These are phyloP conservation scores for Henricia sp. DNA, from an alignment of 53 echinoderm and acorn worm genomes.

Conservation along the genomic window DNA sequence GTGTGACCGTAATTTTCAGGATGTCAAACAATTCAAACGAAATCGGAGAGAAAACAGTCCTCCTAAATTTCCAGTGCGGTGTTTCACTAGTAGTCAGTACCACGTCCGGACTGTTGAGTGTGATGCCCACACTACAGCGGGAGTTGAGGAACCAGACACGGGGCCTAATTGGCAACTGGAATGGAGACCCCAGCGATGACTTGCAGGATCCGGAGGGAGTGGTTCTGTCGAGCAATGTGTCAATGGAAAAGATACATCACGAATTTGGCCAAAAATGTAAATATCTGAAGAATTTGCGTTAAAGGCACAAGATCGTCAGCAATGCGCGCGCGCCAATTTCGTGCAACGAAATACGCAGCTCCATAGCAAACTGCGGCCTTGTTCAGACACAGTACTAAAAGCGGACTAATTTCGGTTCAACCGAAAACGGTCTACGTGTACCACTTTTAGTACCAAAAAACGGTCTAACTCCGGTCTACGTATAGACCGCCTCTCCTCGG, in stretches of 20 bases:
- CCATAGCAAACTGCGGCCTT: no score
- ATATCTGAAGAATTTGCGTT: no score
- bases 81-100: background rate
- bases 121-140: background rate
- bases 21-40: background rate
- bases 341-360: no score
- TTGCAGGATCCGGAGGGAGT: background rate
- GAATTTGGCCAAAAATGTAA: conserved; percentile 37
- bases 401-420: no score
- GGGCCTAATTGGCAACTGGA: conserved; percentile 25
- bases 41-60: background rate
- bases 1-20: background rate
- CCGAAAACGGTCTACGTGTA: no score
- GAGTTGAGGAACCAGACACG: background rate
- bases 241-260: conserved; percentile 6
- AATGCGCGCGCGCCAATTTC: no score
- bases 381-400: no score
- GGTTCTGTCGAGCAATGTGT: background rate
- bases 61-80: background rate
- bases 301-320: no score
- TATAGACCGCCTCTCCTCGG: no score
- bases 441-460: no score
- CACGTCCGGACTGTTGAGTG: conserved; percentile 6
- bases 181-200: conserved; percentile 29
- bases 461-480: no score